These are phyloP conservation scores for Zapornia atra DNA, from an alignment of 2,113 vertebrate species.

Conservation along the genomic window DNA sequence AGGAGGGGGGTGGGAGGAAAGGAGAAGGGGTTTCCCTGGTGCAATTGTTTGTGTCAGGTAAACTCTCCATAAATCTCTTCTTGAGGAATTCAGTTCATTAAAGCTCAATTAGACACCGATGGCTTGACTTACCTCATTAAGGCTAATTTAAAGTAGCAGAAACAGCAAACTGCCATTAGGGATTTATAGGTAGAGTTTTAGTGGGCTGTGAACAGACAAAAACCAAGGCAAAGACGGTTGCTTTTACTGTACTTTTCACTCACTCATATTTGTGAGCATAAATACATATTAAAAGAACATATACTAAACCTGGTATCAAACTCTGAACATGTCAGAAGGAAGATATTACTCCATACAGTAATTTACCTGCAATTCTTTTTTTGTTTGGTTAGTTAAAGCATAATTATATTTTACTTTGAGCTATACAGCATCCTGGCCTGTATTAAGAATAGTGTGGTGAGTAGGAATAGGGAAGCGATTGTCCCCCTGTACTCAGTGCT, in stretches of 20 bases:
- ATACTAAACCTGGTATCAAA: neutral
- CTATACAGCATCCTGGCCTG: neutral
- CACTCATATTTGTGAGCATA: neutral
- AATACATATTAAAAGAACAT: neutral
- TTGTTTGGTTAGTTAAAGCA: neutral
- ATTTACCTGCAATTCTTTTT: neutral
- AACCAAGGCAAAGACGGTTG: neutral
- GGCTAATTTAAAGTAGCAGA: slow-evolving; percentile 25
- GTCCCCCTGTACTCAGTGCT: no score
- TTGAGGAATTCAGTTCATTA: slow-evolving; percentile 60
- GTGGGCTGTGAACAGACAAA: neutral
- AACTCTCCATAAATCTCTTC: slow-evolving; percentile 20
- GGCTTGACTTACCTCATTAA: slow-evolving; percentile 41
- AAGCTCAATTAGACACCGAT: slow-evolving; percentile 32
- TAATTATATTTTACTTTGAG: neutral
- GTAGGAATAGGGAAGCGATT: no score
- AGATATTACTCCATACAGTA: neutral
- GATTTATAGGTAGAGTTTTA: neutral
- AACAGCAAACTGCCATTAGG: neutral
- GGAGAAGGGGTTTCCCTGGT: neutral
- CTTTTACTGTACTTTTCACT: neutral
- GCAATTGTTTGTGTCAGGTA: neutral
- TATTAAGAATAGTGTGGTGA: no score
- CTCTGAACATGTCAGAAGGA: neutral
- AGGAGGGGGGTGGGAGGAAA: neutral